These are phyloP conservation scores for Ephydatia muelleri DNA, from an alignment of 37 sponge, comb jelly and placozoan genomes.

Conservation along the genomic window DNA sequence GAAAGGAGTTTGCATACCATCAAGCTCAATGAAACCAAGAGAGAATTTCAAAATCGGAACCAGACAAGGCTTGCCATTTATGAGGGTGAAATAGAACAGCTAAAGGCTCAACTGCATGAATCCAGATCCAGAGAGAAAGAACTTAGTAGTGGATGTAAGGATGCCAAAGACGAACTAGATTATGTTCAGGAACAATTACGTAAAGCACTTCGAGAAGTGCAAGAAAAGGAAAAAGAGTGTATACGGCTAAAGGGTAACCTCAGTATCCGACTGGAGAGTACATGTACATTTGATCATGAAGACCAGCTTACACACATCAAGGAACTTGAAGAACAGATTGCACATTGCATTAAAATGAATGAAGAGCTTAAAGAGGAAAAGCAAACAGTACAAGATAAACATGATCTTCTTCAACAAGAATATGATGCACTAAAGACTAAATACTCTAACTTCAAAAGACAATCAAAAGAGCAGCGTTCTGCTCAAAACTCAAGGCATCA, in stretches of 20 bases:
- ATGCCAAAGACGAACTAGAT: neutral
- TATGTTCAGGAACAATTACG: neutral
- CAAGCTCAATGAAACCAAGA: neutral
- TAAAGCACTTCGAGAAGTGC: neutral
- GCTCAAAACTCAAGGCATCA: neutral
- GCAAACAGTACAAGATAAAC: neutral
- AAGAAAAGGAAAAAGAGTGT: constrained; percentile 2
- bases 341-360: neutral
- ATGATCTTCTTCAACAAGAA: neutral
- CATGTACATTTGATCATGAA: neutral
- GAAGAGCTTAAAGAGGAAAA: neutral
- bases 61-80: neutral
- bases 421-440: neutral
- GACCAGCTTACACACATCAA: neutral
- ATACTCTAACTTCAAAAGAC: neutral
- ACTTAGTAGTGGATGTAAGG: neutral
- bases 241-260: neutral
- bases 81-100: constrained; percentile 2
- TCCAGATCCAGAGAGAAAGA: neutral
- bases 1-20: neutral
- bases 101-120: constrained; percentile 4
- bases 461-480: neutral
- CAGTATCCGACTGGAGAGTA: neutral
- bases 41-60: constrained; percentile 8
- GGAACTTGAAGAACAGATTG: neutral